phyloP scores from a whole-genome alignment of 2,113 vertebrate species.

The Gadus chalcogrammus region DNA sequence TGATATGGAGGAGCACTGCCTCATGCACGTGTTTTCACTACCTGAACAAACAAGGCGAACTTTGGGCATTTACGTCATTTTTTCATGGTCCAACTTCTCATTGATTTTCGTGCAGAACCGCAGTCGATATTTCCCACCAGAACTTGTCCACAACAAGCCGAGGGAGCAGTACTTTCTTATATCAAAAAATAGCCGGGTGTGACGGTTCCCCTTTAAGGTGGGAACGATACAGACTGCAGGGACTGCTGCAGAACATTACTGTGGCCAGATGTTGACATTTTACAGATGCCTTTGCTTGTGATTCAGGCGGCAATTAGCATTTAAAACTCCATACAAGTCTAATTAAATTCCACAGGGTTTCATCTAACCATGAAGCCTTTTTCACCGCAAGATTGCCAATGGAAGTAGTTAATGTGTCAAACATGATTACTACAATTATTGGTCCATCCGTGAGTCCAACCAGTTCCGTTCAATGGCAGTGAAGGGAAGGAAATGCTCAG shows the following conservation, averaged over 20 bases:
- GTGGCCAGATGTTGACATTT: neutral
- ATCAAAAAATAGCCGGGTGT: too few relatives aligned
- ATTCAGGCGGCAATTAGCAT: neutral
- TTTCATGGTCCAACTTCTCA: too few relatives aligned
- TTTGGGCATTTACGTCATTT: too few relatives aligned
- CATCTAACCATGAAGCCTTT: neutral
- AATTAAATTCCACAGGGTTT: neutral
- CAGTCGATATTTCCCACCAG: too few relatives aligned
- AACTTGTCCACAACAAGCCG: too few relatives aligned
- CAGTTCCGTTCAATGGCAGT: neutral
- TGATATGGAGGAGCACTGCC: too few relatives aligned
- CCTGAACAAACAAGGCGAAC: too few relatives aligned
- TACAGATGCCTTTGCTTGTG: neutral
- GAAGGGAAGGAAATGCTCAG: too few relatives aligned
- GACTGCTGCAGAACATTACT: neutral
- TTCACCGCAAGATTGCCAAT: neutral
- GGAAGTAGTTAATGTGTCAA: too few relatives aligned
- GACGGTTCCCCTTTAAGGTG: neutral
- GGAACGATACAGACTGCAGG: neutral
- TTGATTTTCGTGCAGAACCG: too few relatives aligned
- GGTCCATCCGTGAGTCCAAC: neutral
- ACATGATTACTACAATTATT: conserved; percentile 2
- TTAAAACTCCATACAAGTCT: neutral
- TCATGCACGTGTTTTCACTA: too few relatives aligned
- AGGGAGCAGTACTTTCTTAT: too few relatives aligned